Conservation (phyloP, 1,140 invertebrate species). For the Sycobia sp. region DNA sequence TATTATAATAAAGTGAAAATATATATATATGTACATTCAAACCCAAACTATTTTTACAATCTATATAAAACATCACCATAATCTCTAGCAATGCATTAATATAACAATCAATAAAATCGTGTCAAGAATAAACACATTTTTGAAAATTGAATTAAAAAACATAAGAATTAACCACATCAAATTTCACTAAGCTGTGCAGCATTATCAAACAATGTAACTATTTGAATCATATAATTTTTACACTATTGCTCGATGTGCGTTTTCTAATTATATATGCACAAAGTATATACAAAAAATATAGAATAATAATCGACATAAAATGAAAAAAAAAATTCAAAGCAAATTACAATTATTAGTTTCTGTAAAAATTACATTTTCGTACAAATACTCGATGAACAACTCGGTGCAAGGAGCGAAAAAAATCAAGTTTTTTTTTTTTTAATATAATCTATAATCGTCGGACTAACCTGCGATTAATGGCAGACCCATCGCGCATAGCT, state of each 20-base stretch:
- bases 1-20: too few relatives aligned
- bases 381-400: conserved; percentile 38
- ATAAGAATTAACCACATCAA: too few relatives aligned
- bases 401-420: conserved; percentile 21
- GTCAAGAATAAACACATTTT: conserved; percentile 9
- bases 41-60: too few relatives aligned
- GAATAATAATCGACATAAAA: background rate
- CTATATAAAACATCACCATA: too few relatives aligned
- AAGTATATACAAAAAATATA: conserved; percentile 11
- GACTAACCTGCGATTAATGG: conserved; percentile 59
- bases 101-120: too few relatives aligned
- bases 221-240: too few relatives aligned
- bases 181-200: background rate
- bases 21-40: too few relatives aligned
- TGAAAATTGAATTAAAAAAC: conserved; percentile 21
- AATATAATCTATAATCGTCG: conserved; percentile 53
- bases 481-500: conserved; percentile 10
- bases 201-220: conserved; percentile 6
- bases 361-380: background rate
- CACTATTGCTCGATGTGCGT: too few relatives aligned
- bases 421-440: conserved; percentile 30
- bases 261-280: too few relatives aligned
- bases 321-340: background rate
- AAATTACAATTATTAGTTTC: background rate
- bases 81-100: too few relatives aligned